phyloP scores from a whole-genome alignment of 1,140 invertebrate species.

The Neodiprion pinetum region DNA sequence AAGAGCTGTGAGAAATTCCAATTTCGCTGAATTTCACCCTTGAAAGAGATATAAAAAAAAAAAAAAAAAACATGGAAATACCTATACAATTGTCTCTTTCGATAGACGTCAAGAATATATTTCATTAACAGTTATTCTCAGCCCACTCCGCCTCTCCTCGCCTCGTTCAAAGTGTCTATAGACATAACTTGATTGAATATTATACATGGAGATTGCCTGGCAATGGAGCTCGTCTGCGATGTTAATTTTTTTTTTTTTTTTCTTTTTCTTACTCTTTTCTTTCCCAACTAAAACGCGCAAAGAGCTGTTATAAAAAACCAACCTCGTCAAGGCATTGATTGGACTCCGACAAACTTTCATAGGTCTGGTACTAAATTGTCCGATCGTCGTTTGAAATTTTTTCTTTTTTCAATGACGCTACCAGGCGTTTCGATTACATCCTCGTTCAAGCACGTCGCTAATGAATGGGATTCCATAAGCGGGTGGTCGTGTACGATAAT shows the following conservation, averaged over 20 bases:
- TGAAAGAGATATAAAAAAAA: too few relatives aligned
- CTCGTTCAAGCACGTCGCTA: too few relatives aligned
- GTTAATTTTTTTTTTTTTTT: slow-evolving; percentile 13
- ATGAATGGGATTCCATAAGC: too few relatives aligned
- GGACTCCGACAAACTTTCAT: not conserved
- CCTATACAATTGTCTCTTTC: too few relatives aligned
- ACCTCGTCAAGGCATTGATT: not conserved
- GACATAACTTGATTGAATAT: slow-evolving; percentile 14
- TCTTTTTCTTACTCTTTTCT: too few relatives aligned
- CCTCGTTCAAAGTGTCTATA: not conserved
- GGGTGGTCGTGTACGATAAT: too few relatives aligned
- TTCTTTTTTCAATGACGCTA: not conserved
- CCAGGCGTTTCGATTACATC: too few relatives aligned
- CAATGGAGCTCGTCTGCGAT: not conserved
- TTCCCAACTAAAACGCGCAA: not conserved
- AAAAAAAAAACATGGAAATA: too few relatives aligned
- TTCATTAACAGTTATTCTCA: not conserved
- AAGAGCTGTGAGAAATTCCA: too few relatives aligned
- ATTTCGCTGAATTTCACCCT: too few relatives aligned
- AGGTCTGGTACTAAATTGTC: not conserved
- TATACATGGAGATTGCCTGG: slow-evolving; percentile 3
- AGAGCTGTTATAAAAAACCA: not conserved
- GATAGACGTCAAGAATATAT: not conserved
- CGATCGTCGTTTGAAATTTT: not conserved
- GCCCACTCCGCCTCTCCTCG: not conserved